phyloP scores from a whole-genome alignment of 2,113 vertebrate species.

The Rhinolophus sinicus region DNA sequence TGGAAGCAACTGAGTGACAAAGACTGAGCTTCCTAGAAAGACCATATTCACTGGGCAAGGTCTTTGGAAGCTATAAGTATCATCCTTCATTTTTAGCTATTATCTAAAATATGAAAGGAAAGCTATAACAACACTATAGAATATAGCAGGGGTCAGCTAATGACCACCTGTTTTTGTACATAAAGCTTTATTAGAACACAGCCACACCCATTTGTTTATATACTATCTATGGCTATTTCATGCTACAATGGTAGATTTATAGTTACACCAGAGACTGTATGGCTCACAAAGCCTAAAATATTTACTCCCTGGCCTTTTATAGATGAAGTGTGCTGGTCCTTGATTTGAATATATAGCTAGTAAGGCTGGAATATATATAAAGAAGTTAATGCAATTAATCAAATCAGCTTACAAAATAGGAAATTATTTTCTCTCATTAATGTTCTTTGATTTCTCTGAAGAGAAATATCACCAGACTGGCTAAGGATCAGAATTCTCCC shows the following conservation, averaged over 20 bases:
- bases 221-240: background rate
- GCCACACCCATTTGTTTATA: background rate
- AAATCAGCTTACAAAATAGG: background rate
- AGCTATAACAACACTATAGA: background rate
- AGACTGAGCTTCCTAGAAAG: background rate
- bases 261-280: background rate
- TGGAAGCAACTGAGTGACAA: background rate
- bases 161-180: background rate
- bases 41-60: background rate
- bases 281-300: background rate
- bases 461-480: background rate
- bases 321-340: background rate
- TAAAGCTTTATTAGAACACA: background rate
- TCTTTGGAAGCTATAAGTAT: background rate
- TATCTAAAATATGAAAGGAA: slow-evolving; percentile 33
- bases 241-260: background rate
- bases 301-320: background rate
- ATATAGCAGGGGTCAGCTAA: background rate
- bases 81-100: background rate
- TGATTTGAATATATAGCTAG: background rate
- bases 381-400: background rate
- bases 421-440: background rate
- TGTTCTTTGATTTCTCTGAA: background rate
- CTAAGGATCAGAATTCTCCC: slow-evolving; percentile 26
- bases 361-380: background rate